phyloP scores from a whole-genome alignment of 92 coral and sea anemone genomes.

The Actinostola sp. region DNA sequence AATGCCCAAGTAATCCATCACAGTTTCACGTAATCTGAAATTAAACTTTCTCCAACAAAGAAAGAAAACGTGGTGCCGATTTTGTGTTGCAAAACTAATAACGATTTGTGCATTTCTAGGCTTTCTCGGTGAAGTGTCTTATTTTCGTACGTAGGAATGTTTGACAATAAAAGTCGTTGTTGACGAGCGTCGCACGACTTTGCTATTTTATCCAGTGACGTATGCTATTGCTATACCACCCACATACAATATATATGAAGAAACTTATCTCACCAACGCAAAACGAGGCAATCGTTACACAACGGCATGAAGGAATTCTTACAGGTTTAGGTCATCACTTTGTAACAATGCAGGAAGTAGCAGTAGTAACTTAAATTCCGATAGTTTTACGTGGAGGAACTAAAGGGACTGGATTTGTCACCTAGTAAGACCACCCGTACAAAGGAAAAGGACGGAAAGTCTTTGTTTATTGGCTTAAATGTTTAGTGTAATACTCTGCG shows the following conservation, averaged over 20 bases:
- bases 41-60: conserved; percentile 1
- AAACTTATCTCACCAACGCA: conserved; percentile 2
- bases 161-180: conserved; percentile 26
- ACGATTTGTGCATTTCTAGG: background rate
- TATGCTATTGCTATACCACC: background rate
- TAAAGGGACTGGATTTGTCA: background rate
- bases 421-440: conserved; percentile 36
- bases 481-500: conserved; percentile 4
- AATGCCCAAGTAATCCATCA: conserved; percentile 24
- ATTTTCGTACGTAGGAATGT: conserved; percentile 17
- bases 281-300: background rate
- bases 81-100: background rate
- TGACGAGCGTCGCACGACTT: background rate
- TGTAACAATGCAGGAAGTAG: background rate
- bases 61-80: conserved; percentile 1
- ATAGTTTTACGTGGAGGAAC: background rate
- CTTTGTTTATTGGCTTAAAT: conserved; percentile 30
- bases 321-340: background rate
- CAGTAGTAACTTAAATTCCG: background rate
- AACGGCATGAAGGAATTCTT: background rate
- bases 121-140: background rate
- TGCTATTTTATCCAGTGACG: conserved; percentile 11
- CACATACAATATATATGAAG: conserved; percentile 6
- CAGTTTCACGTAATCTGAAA: background rate
- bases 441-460: conserved; percentile 28